Conservation (phyloP, 2,113 vertebrate species). For the Paradoxurus hermaphroditus region DNA sequence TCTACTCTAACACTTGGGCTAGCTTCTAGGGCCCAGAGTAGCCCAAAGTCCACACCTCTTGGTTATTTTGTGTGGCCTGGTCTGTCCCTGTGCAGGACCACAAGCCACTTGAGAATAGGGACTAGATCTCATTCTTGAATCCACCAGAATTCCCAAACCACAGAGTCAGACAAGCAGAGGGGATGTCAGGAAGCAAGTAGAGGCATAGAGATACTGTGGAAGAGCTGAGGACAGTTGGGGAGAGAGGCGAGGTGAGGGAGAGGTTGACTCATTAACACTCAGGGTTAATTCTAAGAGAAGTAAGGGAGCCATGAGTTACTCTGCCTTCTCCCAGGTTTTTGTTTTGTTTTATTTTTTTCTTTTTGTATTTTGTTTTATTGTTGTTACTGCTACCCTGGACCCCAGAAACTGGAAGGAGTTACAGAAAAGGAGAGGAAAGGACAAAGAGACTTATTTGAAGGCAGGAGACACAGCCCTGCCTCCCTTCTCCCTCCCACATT, state of each 20-base stretch:
- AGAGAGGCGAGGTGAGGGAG: neutral
- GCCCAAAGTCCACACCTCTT: neutral
- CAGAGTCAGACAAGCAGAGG: neutral
- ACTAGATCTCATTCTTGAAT: neutral
- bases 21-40: neutral
- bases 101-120: neutral
- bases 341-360: neutral
- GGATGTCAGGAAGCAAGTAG: neutral
- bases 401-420: neutral
- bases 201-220: neutral
- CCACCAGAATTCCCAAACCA: neutral
- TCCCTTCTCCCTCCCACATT: neutral
- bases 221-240: neutral
- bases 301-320: neutral
- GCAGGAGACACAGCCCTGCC: neutral
- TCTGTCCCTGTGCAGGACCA: neutral
- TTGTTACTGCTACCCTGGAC: neutral
- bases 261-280: neutral
- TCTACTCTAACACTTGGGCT: neutral
- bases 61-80: neutral
- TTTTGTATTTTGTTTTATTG: neutral
- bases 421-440: neutral
- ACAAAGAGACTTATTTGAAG: neutral
- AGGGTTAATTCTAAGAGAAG: neutral
- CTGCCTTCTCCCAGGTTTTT: neutral